phyloP scores from a whole-genome alignment of 35 echinoderm and acorn worm species.

The Ophiothrix spiculata region DNA sequence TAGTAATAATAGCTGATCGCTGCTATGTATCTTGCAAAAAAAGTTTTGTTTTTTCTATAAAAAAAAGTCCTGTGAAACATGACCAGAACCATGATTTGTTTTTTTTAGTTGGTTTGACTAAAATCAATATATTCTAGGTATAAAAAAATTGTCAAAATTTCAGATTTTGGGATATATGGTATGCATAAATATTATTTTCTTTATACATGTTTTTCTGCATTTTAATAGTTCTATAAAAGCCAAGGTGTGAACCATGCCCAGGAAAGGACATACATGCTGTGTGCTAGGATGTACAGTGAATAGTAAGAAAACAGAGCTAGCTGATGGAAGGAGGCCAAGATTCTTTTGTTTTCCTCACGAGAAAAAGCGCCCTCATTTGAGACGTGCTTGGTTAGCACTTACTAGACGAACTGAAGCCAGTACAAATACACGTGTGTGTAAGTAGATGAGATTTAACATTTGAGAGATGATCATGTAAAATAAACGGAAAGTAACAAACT shows the following conservation, averaged over 20 bases:
- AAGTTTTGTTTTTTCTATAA: no score
- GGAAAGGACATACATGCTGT: neutral
- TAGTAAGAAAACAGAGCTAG: neutral
- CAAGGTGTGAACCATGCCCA: neutral
- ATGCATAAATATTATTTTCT: neutral
- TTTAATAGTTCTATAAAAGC: neutral
- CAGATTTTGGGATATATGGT: neutral
- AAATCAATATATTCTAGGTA: neutral
- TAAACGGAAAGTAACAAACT: no score
- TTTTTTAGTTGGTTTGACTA: no score
- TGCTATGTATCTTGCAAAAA: no score
- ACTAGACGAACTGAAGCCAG: neutral
- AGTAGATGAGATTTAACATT: neutral
- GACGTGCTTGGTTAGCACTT: neutral
- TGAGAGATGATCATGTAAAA: no score
- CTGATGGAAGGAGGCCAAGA: neutral
- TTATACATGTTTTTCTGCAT: neutral
- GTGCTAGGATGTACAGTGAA: neutral
- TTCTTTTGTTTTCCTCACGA: conserved; percentile 1
- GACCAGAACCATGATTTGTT: no score
- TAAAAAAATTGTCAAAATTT: neutral
- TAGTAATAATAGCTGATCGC: no score
- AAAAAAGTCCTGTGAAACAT: no score
- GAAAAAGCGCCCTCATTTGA: neutral
- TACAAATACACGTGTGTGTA: neutral